Evolutionary conservation across 2,113 vertebrate genomes (phyloP), one percentile per base, ranked within the genome.

Genomic region (Macaca fascicularis): DNA sequence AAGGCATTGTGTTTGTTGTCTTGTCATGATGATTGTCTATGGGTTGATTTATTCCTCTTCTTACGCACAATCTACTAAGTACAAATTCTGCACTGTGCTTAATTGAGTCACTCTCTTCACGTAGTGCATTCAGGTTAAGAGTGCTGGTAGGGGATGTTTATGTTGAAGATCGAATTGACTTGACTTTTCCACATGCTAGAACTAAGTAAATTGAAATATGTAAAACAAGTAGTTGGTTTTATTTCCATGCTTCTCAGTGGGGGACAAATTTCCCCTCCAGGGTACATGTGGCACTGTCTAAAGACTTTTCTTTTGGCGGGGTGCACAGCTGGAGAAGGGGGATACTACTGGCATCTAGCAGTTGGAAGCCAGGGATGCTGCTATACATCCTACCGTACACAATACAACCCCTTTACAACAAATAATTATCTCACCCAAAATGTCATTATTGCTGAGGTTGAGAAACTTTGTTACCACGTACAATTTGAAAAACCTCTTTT

Each of bases 371-470:
- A 78, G 27, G 0, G 6, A 25, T 74, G 1, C 32, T 48, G 3
- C 9, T 43, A 48, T 32, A 45, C 8, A 25, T 25, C 22, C 7
- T 30, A 23, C 23, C 19, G 4, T 20, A 13, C 13, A 40, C 6
- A 55, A 19, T n/a, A 19, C 0, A 17, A 9, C 19, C 19, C 1
- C 25, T 8, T 16, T 13, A 16, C 0, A 38, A 7, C 3, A 52
- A 35, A 55, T 5, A n/a, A n/a, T 72, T 86, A 14, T 76, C 16
- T 40, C 32, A 61, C 27, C 38, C 30, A 55, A 50, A 55, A 61
- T 19, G 13, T 79, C 57, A 43, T 3, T 17, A 52, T 43, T 50
- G 25, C 10, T 30, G n/a, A 81, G 11, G 1, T 7, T 55, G 48
- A 61, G 35, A 69, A 70, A 61, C 8, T 3, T 72, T 81, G 0